Evolutionary conservation across 2,888 invertebrate genomes (phyloP), one percentile per base, ranked within the genome.

Genomic region (Apeira syringaria): DNA sequence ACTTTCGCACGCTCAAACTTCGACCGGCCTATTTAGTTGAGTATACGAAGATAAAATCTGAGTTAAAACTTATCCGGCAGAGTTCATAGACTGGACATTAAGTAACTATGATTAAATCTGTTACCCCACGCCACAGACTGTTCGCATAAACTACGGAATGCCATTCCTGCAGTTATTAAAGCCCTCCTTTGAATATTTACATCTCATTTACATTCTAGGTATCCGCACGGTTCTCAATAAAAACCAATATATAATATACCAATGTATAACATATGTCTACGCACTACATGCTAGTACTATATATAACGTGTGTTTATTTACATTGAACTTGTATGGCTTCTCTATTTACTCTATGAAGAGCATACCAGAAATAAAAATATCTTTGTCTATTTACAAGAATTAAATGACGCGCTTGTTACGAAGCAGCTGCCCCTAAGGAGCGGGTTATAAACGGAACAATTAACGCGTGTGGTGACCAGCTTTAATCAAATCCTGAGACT

Each of bases 311-410:
- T 73, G 74, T 81, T 82, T 87, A 80, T 85, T 85, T 86, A 86
- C 77, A 70, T 70, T 80, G 68, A 74, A 77, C 79, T 82, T 77
- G 75, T 78, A 75, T 62, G 72, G 75, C 67, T 68, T 64, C 58
- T 59, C 66, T 84, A 84, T 85, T 88, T 86, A 86, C 72, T 68
- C 64, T 68, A 59, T 61, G 67, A 80, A 86, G 76, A 28, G 72
- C 78, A 73, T 70, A 74, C 69, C 73, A 78, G 80, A 83, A 84
- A 86, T 86, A 87, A 84, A 88, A 86, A 89, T 88, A 88, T 86
- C 83, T 84, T 79, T 81, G 80, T 84, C 82, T 88, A 85, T 87
- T 85, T 84, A 87, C 78, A 74, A 84, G 83, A 83, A 80, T 85
- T 83, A 85, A 86, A 86, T 78, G 77, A 81, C 72, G 73, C 68